Percentiles rank a stretch among this genome's conserved stretches.
These are phyloP conservation scores for Zhengitettix transpicula DNA, from an alignment of 2,888 invertebrate species.

Conservation along the genomic window DNA sequence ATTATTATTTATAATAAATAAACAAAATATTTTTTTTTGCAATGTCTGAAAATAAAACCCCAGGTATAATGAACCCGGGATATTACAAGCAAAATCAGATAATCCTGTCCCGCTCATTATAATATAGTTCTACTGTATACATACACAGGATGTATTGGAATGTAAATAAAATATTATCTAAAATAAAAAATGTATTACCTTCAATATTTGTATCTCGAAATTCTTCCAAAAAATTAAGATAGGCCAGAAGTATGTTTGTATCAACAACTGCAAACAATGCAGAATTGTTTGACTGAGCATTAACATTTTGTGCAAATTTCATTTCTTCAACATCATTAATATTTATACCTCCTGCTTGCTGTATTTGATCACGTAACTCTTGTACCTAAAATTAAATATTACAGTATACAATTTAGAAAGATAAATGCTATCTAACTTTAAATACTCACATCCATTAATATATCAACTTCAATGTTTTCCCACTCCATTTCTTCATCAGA, in stretches of 20 bases:
- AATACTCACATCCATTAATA: conserved; percentile 17
- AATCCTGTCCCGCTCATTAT: no score
- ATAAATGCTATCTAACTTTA: neutral
- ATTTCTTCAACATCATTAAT: neutral
- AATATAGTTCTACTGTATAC: no score
- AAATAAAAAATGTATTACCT: conserved; percentile 10
- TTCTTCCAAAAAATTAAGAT: conserved; percentile 20
- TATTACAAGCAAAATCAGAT: no score
- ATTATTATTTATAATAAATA: no score
- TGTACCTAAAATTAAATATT: conserved; percentile 16
- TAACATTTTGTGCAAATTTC: neutral
- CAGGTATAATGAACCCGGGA: no score
- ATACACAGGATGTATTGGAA: no score
- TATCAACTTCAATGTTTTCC: conserved; percentile 24
- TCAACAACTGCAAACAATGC: conserved; percentile 24
- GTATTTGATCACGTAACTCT: conserved; percentile 18
- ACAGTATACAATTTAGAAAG: neutral
- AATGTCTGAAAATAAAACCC: no score
- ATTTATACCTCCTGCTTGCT: neutral
- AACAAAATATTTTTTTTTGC: no score
- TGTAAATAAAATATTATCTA: no score
- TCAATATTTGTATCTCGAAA: conserved; percentile 19
- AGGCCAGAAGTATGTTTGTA: conserved; percentile 26
- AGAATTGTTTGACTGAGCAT: neutral
- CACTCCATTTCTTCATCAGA: conserved; percentile 24